Evolutionary conservation across 2,797 vertebrate genomes (phyloP), one percentile per base, ranked within the genome.

Genomic region (Etheostoma nigrum): DNA sequence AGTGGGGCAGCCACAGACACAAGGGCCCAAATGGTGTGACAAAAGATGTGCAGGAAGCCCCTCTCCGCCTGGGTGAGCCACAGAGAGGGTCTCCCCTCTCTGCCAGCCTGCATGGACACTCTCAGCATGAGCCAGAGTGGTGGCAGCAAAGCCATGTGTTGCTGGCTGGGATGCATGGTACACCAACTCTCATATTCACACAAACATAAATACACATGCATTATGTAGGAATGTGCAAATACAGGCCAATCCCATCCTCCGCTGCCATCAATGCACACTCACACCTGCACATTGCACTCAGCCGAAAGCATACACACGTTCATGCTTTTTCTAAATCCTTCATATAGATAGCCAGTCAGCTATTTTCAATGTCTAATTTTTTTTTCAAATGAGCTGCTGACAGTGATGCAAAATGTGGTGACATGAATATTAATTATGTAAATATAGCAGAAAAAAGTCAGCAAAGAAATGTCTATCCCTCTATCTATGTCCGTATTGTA

Each of bases 41-140:
- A 96, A 95, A 95, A 93, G 94, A 95, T 92, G 94, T 92, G 90
- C 94, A 95, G 95, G 95, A 96, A 96, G 94, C 93, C 91, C 91
- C 93, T 94, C 94, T 95, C 86, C 92, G 94, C 94, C 94, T 95
- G 94, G 94, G 83, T 95, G 95, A 95, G 91, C 94, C 93, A 81
- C 94, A 95, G 90, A 92, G 93, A 93, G 92, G 85, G 90, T 92
- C 91, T 90, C 87, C 86, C 86, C 81, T 81, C 87, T 84, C 89
- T 94, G 93, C 93, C 93, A 94, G 92, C 88, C 88, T 79, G 87
- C 90, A 78, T 80, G 87, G 86, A 89, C 86, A 79, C 89, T 75
- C 85, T 23, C 84, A 84, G 74, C 90, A 82, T 14, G 79, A 91
- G 92, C 90, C 89, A 90, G 88, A 86, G 87, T 18, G 74, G 86